phyloP scores from a whole-genome alignment of 2,888 invertebrate genomes.

The Synanthedon andrenaeformis region DNA sequence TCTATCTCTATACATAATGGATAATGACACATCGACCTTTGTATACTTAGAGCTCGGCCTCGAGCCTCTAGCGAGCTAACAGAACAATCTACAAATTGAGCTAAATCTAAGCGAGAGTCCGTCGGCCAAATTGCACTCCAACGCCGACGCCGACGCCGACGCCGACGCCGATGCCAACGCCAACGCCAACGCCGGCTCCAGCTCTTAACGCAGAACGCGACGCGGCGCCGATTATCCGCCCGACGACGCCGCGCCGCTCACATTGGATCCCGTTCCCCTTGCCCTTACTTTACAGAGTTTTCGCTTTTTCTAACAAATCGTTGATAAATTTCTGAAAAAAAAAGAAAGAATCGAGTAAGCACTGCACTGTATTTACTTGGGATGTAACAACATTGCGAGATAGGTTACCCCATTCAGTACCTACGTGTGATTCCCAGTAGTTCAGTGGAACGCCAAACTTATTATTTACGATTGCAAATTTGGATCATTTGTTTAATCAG shows the following conservation, averaged over 20 bases:
- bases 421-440: no score
- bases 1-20: no score
- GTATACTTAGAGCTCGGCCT: no score
- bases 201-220: neutral
- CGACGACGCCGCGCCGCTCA: conserved; percentile 15
- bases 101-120: neutral
- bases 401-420: no score
- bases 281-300: conserved; percentile 76
- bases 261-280: conserved; percentile 25
- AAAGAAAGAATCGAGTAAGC: conserved; percentile 4
- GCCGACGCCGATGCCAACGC: neutral
- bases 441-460: no score
- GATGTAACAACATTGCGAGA: no score
- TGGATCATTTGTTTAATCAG: no score
- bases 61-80: no score
- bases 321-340: conserved; percentile 88
- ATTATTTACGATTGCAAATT: no score
- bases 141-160: neutral
- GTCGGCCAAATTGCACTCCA: neutral
- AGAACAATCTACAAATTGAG: no score
- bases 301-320: conserved; percentile 88
- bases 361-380: no score
- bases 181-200: neutral
- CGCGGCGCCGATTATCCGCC: neutral
- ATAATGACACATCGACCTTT: no score